Conservation (phyloP, 2,797 vertebrate genomes). For the Lagodon rhomboides region DNA sequence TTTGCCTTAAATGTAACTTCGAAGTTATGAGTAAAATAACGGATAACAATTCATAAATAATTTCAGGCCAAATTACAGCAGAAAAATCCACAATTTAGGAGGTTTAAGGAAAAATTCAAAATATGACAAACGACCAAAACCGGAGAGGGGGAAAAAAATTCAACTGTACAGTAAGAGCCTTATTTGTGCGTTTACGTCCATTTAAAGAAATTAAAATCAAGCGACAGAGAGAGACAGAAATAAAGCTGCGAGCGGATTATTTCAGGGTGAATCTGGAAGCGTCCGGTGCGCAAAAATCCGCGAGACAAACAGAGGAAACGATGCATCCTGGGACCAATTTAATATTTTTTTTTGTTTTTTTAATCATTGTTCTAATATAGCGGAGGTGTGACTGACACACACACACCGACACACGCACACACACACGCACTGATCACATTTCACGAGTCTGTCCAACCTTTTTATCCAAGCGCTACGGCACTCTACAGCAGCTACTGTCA, state of each 20-base stretch:
- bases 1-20: background rate
- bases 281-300: background rate
- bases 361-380: background rate
- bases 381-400: background rate
- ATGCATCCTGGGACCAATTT: background rate
- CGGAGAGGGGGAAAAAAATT: no score
- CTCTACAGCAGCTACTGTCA: conserved; percentile 22
- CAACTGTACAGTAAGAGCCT: background rate
- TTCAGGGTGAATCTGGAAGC: background rate
- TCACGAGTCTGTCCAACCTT: conserved; percentile 19
- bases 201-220: conserved; percentile 11
- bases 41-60: background rate
- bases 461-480: conserved; percentile 11
- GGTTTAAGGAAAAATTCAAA: background rate
- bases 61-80: background rate
- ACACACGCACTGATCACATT: conserved; percentile 23
- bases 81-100: background rate
- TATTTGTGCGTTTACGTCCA: conserved; percentile 15
- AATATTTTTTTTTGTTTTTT: background rate
- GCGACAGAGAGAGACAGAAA: background rate
- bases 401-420: background rate
- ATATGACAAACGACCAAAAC: background rate
- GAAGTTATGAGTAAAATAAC: background rate
- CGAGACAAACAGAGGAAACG: background rate
- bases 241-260: conserved; percentile 20